Conservation (phyloP, 2,888 invertebrate genomes). For the Pyrocoelia pectoralis region DNA sequence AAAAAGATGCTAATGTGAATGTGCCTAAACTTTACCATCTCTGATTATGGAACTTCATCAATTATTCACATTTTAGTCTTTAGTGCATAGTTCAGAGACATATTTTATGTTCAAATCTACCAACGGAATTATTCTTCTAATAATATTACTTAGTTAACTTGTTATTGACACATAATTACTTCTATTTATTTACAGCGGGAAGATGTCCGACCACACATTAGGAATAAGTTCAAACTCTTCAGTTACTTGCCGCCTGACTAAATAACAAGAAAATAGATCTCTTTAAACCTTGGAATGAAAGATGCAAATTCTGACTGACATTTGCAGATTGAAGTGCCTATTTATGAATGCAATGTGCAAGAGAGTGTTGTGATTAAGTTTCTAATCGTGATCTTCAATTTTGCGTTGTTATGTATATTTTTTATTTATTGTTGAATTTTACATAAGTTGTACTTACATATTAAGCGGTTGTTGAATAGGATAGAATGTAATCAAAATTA, state of each 20-base stretch:
- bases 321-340: conserved; percentile 46
- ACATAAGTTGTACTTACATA: conserved; percentile 12
- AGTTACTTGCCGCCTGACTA: conserved; percentile 89
- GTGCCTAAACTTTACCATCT: too few relatives aligned
- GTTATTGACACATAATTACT: too few relatives aligned
- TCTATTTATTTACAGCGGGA: conserved; percentile 73
- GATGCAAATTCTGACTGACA: conserved; percentile 51
- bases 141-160: too few relatives aligned
- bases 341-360: conserved; percentile 21
- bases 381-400: conserved; percentile 11
- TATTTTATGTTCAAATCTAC: too few relatives aligned
- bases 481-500: background rate
- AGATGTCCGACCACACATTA: conserved; percentile 91
- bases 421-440: conserved; percentile 16
- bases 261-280: conserved; percentile 40
- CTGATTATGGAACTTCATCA: too few relatives aligned
- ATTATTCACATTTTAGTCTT: too few relatives aligned
- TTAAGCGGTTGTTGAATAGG: conserved; percentile 2
- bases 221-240: conserved; percentile 89
- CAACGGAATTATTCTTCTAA: too few relatives aligned
- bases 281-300: conserved; percentile 2
- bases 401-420: conserved; percentile 4
- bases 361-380: conserved; percentile 21
- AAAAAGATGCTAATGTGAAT: too few relatives aligned
- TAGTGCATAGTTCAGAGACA: too few relatives aligned